Base-by-base conservation (phyloP, 2,113 vertebrate species). In the Cricetomys ansorgei region DNA sequence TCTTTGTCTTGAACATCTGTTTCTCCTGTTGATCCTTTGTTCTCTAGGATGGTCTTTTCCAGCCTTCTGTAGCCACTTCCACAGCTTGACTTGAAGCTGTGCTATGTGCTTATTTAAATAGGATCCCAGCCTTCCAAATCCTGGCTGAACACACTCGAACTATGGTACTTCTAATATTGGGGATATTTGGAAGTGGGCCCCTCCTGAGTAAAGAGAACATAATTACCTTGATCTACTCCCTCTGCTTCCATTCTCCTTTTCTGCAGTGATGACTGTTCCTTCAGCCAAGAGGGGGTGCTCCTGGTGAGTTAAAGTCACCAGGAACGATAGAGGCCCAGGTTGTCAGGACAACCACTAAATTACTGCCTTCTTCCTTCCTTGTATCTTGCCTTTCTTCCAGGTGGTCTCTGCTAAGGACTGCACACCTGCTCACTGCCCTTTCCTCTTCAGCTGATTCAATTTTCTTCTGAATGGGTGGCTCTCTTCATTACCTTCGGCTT, bases 401-500 rank as follows among this genome's bases (percentile, higher is more conserved):
- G 83, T 85, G 80, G n/a, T n/a, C 73, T 85, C 27, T 25, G 62
- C 55, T 65, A 67, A 95, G 50, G n/a, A 29, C 40, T 88, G 73
- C 25, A 40, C 59, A 76, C 45, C 31, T 34, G 83, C 10, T 72
- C 7, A 50, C 43, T 90, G 79, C 79, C 92, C 88, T 76, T 96
- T 89, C 48, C 37, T 88, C 69, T 91, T 70, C 10, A 65, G 40
- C 43, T 40, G 77, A 83, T 77, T 96, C 70, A 62, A 21, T 95
- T 91, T 95, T 95, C 89, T 89, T 79, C 73, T 88, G 11, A 57
- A 83, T 92, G 84, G 7, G 67, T 94, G 85, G 89, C 91, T 84
- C 10, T 48, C 97, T 98, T 95, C 93, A 94, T 97, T 91, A 97
- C 69, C 53, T 55, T 96, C 13, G 17, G 9, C 17, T 73, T 77